phyloP scores from a whole-genome alignment of 2,113 vertebrate genomes.

The Lamprotornis superbus region DNA sequence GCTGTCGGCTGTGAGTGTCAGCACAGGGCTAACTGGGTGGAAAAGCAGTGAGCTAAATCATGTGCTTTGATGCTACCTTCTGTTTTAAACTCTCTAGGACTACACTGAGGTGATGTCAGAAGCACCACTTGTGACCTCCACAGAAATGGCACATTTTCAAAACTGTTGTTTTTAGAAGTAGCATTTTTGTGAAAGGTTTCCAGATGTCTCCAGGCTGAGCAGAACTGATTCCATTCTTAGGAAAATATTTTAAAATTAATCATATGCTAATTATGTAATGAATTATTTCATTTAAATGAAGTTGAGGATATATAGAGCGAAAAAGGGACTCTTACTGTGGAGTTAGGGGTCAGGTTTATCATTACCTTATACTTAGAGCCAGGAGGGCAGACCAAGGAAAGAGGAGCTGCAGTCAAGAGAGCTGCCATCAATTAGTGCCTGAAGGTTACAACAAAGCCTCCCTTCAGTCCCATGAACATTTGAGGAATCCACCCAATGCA shows the following conservation, averaged over 20 bases:
- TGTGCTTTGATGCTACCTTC: not conserved
- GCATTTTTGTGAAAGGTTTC: not conserved
- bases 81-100: not conserved
- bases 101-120: not conserved
- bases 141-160: not conserved
- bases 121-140: not conserved
- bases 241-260: not conserved
- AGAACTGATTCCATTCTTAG: not conserved
- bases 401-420: not conserved
- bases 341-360: not conserved
- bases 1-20: not conserved
- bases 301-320: not conserved
- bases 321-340: not conserved
- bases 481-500: not conserved
- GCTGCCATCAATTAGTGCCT: not conserved
- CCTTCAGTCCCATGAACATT: not conserved
- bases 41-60: not conserved
- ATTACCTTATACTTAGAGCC: rapidly evolving
- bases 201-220: not conserved
- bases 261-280: not conserved
- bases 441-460: not conserved
- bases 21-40: not conserved
- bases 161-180: not conserved
- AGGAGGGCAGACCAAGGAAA: not conserved
- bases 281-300: not conserved